Evolutionary conservation across 2,113 vertebrate genomes (phyloP), one percentile per base, ranked within the genome.

Genomic region (Arizona elegans): DNA sequence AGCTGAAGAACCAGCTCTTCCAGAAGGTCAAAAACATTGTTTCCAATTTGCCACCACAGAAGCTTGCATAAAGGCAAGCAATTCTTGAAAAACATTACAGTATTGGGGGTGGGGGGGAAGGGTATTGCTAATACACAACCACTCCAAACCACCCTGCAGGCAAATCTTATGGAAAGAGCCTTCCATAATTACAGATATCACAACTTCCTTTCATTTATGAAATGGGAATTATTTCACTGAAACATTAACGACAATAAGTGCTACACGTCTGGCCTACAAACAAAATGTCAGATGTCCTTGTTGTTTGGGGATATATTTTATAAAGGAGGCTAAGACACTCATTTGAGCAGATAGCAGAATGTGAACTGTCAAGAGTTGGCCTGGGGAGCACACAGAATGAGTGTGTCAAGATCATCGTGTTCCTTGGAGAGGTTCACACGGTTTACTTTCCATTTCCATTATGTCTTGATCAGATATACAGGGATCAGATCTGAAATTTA

Each of bases 41-140:
- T 93, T 0, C 1, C 90, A 93, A 11, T 81, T 56, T 59, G 89
- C 86, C 2, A 5, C 88, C 94, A 92, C 81, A 59, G 47, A 95
- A 90, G 0, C 0, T 89, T 96, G 91, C 65, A 58, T 0, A 0
- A 58, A 62, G 92, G 12, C 94, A 75, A 95, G 93, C 94, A 87
- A 92, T 93, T 95, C 93, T 93, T 95, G 55, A 91, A 95, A 95
- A 93, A 94, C 89, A 94, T 96, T 89, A 24, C 8, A 24, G 8
- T 59, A 95, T 94, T 94, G 95, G 91, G 92, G 94, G 70, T 93
- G 81, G 95, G 91, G 93, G 94, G 58, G 93, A 56, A 38, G 38
- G 38, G 38, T 43, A 43, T 92, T 94, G 95, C 33, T 70, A 89
- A 87, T 33, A 90, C 93, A 86, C 95, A 93, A 95, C 89, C 91